Base-by-base conservation (phyloP, 1,140 invertebrate species). In the Eumeta japonica region DNA sequence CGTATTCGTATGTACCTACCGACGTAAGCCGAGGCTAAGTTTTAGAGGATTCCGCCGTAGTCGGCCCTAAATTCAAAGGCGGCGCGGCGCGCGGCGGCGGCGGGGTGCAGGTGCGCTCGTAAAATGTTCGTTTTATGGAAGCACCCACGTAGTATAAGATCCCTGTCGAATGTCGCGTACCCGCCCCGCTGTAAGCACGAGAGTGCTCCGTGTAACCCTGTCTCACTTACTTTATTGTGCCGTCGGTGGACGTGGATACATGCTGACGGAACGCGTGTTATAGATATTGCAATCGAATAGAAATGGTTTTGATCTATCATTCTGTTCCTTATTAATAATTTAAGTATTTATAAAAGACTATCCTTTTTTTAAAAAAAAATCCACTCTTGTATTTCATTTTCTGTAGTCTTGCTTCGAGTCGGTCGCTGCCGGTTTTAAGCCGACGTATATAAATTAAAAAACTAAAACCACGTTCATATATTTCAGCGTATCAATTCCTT, bases 91-190 rank as follows among this genome's bases (percentile, higher is more conserved):
- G 35, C 37, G 43, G 40, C 35, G 35, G 35, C 18, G 33, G 31
- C 13, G 45, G 46, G 42, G 46, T 44, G 45, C 48, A 56, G 49
- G 53, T 54, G 48, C 31, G 49, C 32, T 56, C 53, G 51, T 56
- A 59, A 59, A 59, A 38, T 46, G 44, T 49, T 43, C 44, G 40
- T 48, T 59, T 59, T 59, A 59, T 59, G 56, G 52, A 56, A 59
- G n/a, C n/a, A n/a, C n/a, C n/a, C n/a, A n/a, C n/a, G n/a, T n/a
- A n/a, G 56, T 58, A 56, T 59, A 56, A 59, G 53, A 56, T 59
- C 51, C 46, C 56, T 56, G 52, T 54, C 52, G 49, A 43, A 30
- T 35, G 35, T 19, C 40, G 37, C 32, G 20, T 24, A 24, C 20
- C 5, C 20, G 20, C 5, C n/a, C n/a, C 7, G 7, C 20, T 24